Percentiles rank a stretch among this genome's conserved stretches.
Conservation (phyloP, 2,113 vertebrate species). For the Nyctibius bracteatus region DNA sequence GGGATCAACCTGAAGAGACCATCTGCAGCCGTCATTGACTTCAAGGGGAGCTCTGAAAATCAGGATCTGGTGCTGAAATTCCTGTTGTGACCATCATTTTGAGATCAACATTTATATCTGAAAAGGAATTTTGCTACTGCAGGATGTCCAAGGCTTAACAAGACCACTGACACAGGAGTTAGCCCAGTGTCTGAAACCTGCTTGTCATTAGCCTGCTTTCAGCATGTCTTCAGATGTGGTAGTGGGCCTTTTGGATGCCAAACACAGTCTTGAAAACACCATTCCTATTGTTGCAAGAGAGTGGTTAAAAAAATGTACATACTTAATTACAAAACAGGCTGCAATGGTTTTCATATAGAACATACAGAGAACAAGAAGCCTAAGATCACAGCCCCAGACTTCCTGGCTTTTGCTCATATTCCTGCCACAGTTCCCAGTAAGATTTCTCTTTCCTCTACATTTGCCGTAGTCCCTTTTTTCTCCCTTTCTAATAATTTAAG, state of each 20-base stretch:
- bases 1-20: not conserved
- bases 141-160: rapidly evolving
- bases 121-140: not conserved
- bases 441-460: not conserved
- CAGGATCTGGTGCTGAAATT: not conserved
- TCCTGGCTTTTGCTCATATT: not conserved
- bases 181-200: not conserved
- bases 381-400: not conserved
- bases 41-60: not conserved
- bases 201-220: not conserved
- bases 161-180: not conserved
- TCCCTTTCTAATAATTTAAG: constrained; percentile 52
- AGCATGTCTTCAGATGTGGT: not conserved
- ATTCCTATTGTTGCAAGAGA: not conserved
- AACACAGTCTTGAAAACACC: not conserved
- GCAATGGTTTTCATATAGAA: not conserved
- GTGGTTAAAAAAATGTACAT: not conserved
- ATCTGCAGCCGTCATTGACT: not conserved
- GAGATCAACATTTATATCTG: not conserved
- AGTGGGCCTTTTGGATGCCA: not conserved
- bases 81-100: not conserved
- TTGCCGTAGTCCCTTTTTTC: not conserved
- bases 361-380: not conserved
- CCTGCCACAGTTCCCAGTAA: not conserved
- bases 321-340: not conserved